Evolutionary conservation across 2,888 invertebrate species (phyloP).

Genomic region (Andrena marginata): DNA sequence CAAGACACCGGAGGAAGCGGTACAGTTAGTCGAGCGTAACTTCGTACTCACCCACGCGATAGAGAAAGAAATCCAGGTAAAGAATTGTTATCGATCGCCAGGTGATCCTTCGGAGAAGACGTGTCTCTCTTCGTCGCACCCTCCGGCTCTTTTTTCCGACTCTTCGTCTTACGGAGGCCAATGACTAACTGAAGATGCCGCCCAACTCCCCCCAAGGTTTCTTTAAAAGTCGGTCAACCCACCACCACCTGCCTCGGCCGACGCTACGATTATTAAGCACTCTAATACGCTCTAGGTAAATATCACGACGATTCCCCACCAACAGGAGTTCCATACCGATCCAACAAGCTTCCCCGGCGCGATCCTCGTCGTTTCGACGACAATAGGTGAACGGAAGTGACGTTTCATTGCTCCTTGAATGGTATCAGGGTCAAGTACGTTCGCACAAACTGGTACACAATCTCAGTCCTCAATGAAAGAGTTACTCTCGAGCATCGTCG

Average conservation of each 20-base stretch:
- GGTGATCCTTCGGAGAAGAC: constrained; percentile 26
- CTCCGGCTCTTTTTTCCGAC: constrained; percentile 81
- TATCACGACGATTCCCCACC: constrained; percentile 61
- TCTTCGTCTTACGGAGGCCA: constrained; percentile 84
- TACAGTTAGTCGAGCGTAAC: background rate
- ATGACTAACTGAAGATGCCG: constrained; percentile 84
- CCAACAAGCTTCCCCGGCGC: constrained; percentile 5
- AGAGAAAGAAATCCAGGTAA: constrained; percentile 10
- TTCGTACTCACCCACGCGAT: constrained; percentile 34
- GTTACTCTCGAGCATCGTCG: constrained; percentile 43
- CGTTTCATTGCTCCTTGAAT: constrained; percentile 48
- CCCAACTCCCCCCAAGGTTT: constrained; percentile 81
- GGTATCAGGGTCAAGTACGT: constrained; percentile 53
- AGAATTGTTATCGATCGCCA: constrained; percentile 40
- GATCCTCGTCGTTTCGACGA: constrained; percentile 26
- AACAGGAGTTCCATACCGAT: constrained; percentile 3
- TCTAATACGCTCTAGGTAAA: constrained; percentile 79
- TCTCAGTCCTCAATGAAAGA: constrained; percentile 24
- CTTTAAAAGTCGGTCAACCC: constrained; percentile 83
- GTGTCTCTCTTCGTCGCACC: constrained; percentile 75
- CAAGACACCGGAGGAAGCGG: background rate
- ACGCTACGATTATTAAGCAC: constrained; percentile 81
- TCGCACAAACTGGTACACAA: constrained; percentile 28
- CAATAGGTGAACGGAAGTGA: constrained; percentile 37
- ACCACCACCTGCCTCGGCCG: constrained; percentile 77